Evolutionary conservation across 2,113 vertebrate genomes (phyloP).

Genomic region (Gallinago paraguaiae): DNA sequence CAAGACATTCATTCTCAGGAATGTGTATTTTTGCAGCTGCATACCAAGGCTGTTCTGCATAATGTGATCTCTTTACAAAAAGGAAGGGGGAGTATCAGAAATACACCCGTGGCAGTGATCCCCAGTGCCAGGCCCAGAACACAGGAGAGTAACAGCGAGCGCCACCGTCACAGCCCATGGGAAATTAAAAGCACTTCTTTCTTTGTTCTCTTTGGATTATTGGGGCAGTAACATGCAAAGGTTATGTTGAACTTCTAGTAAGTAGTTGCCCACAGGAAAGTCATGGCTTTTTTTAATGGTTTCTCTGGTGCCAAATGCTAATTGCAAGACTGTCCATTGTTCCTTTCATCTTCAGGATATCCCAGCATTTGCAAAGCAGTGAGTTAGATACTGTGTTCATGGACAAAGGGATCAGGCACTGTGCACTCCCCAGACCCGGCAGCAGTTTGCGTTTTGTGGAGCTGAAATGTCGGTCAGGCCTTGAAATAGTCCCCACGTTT

Average conservation of each 20-base stretch:
- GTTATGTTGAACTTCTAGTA: not conserved
- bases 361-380: not conserved
- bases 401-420: not conserved
- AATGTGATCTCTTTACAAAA: not conserved
- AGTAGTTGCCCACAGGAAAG: not conserved
- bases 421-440: not conserved
- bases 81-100: not conserved
- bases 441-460: not conserved
- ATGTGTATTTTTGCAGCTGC: not conserved
- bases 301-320: not conserved
- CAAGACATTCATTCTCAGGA: not conserved
- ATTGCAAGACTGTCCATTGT: not conserved
- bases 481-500: not conserved
- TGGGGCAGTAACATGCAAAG: not conserved
- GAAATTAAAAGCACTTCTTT: not conserved
- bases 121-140: not conserved
- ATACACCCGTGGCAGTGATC: not conserved
- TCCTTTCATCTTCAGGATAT: not conserved
- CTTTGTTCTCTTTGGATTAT: not conserved
- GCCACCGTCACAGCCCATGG: not conserved
- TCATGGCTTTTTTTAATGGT: not conserved
- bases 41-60: not conserved
- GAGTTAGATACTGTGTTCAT: rapidly evolving
- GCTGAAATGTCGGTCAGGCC: not conserved
- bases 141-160: not conserved